A percentile compares a stretch with the other conserved stretches of the same genome.
These are phyloP conservation scores for Unio delphinus DNA, from an alignment of 2,888 invertebrate species.

Conservation along the genomic window DNA sequence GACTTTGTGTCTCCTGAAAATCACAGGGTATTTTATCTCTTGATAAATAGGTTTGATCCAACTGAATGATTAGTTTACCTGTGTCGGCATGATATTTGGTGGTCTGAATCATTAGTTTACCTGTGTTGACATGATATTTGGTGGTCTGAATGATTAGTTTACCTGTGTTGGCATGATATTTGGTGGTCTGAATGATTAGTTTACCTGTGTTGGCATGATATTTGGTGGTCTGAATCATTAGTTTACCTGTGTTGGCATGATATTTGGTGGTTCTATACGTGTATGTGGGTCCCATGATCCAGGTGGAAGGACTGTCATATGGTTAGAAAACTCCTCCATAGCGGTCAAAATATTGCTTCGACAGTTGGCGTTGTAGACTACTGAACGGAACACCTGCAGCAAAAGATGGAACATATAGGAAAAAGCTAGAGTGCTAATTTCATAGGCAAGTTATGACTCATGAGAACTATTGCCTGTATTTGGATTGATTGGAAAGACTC, in stretches of 20 bases:
- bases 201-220: conserved; percentile 49
- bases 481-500: no score
- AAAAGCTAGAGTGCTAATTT: no score
- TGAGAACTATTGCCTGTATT: no score
- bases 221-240: no score
- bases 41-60: no score
- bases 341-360: conserved; percentile 91
- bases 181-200: conserved; percentile 46
- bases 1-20: no score
- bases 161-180: conserved; percentile 47
- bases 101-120: no score
- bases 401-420: no score
- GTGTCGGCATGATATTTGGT: conserved; percentile 51
- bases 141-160: no score
- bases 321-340: conserved; percentile 93
- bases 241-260: conserved; percentile 43
- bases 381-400: conserved; percentile 60
- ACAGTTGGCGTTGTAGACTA: conserved; percentile 58
- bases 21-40: no score
- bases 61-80: conserved; percentile 20
- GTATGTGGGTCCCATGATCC: conserved; percentile 98
- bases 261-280: conserved; percentile 67
- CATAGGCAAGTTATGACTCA: no score
- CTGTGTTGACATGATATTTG: conserved; percentile 50
- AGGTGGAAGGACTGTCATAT: conserved; percentile 85